A percentile compares a stretch with the other conserved stretches of the same genome.
Conservation (phyloP, 2,797 vertebrate species). For the Strix occidentalis region DNA sequence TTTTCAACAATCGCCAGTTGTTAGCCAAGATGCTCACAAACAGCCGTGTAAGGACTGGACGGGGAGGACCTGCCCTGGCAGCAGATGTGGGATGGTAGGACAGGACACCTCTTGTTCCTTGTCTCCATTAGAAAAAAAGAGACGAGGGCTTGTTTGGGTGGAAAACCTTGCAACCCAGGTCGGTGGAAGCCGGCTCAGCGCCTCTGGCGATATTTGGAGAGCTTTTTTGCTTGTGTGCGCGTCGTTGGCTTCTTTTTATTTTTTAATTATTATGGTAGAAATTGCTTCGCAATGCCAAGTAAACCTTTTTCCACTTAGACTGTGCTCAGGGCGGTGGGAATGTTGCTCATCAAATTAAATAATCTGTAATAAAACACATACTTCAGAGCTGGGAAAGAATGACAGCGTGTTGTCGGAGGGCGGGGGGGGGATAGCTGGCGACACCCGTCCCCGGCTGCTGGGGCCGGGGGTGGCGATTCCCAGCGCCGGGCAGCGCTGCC, state of each 20-base stretch:
- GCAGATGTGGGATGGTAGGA: neutral
- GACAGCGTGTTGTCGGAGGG: neutral
- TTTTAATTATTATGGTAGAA: neutral
- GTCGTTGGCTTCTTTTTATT: neutral
- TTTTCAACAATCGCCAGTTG: neutral
- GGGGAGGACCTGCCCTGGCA: neutral
- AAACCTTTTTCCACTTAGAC: conserved; percentile 48
- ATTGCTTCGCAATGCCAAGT: neutral
- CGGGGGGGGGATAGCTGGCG: neutral
- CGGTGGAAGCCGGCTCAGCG: neutral
- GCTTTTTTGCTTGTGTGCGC: neutral
- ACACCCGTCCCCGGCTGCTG: neutral
- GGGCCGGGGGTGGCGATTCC: neutral
- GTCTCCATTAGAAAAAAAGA: too few relatives aligned
- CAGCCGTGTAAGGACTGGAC: neutral
- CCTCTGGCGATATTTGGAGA: neutral
- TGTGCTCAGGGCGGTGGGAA: conserved; percentile 10
- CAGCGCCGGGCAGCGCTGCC: neutral
- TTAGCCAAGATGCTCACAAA: neutral
- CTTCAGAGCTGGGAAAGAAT: conserved; percentile 35
- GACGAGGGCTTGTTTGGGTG: neutral
- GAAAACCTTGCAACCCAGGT: neutral
- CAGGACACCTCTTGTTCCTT: neutral
- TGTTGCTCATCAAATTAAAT: conserved; percentile 37
- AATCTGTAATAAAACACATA: conserved; percentile 41